Percentiles rank a stretch among this genome's conserved stretches.
These are phyloP conservation scores for Phyto melanocephala DNA, from an alignment of 2,888 invertebrate species.

Conservation along the genomic window DNA sequence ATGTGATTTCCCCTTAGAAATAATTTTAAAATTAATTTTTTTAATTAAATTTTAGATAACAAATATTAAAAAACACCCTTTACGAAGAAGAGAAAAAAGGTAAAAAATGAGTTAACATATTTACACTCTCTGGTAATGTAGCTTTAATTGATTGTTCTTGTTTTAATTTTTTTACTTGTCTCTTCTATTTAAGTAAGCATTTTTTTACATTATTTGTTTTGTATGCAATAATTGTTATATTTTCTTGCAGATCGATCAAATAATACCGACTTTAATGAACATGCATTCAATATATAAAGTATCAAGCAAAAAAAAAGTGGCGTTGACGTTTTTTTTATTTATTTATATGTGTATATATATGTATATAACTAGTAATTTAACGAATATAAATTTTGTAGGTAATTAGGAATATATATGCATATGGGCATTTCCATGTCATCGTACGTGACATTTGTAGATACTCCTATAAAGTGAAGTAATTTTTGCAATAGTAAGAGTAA, in stretches of 20 bases:
- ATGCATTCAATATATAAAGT: not conserved
- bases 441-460: no score
- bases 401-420: no score
- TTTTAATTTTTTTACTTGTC: constrained; percentile 4
- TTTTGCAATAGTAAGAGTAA: no score
- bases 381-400: no score
- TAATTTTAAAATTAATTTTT: constrained; percentile 24
- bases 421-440: no score
- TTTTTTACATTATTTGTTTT: constrained; percentile 24
- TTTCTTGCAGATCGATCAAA: constrained; percentile 40
- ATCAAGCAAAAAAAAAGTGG: not conserved
- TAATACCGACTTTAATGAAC: constrained; percentile 22
- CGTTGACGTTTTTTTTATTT: not conserved
- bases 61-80: no score
- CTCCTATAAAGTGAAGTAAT: no score
- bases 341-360: not conserved
- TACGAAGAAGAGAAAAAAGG: no score
- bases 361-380: not conserved
- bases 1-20: no score
- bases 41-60: constrained; percentile 35
- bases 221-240: constrained; percentile 34
- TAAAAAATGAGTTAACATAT: no score
- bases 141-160: constrained; percentile 53
- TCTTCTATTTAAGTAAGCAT: constrained; percentile 6
- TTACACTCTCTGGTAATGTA: constrained; percentile 32